Evolutionary conservation across 1,140 invertebrate genomes (phyloP).

Genomic region (Trachymyrmex cornetzi): DNA sequence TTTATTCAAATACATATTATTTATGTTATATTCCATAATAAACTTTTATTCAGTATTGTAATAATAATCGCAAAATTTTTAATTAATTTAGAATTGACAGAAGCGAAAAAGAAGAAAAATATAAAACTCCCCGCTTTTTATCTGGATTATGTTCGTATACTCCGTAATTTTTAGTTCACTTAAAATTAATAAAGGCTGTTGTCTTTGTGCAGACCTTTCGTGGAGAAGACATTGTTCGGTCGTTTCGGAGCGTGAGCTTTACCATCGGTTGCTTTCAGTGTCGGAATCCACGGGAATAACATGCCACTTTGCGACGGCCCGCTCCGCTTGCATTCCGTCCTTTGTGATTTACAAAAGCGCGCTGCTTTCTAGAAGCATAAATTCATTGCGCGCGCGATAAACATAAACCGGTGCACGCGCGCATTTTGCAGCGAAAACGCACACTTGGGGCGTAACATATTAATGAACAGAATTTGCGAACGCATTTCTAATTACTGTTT

Average conservation of each 20-base stretch:
- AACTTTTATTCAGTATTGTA: background rate
- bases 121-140: background rate
- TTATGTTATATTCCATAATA: background rate
- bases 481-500: slow-evolving; percentile 56
- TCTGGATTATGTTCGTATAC: background rate
- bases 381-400: slow-evolving; percentile 44
- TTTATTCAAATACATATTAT: background rate
- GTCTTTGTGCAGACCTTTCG: slow-evolving; percentile 26
- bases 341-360: slow-evolving; percentile 43
- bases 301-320: slow-evolving; percentile 33
- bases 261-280: slow-evolving; percentile 16
- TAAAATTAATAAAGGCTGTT: background rate
- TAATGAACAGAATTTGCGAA: slow-evolving; percentile 57
- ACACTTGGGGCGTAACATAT: background rate
- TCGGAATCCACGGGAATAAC: slow-evolving; percentile 24
- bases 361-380: slow-evolving; percentile 48
- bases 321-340: slow-evolving; percentile 24
- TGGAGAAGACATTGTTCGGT: slow-evolving; percentile 48
- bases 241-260: slow-evolving; percentile 21
- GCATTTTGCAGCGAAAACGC: slow-evolving; percentile 4
- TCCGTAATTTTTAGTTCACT: slow-evolving; percentile 10
- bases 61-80: background rate
- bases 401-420: background rate
- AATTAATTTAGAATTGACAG: slow-evolving; percentile 22
- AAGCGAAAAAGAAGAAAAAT: background rate